Evolutionary conservation across 2,888 invertebrate genomes (phyloP).

Genomic region (Fissipunctia ypsillon): DNA sequence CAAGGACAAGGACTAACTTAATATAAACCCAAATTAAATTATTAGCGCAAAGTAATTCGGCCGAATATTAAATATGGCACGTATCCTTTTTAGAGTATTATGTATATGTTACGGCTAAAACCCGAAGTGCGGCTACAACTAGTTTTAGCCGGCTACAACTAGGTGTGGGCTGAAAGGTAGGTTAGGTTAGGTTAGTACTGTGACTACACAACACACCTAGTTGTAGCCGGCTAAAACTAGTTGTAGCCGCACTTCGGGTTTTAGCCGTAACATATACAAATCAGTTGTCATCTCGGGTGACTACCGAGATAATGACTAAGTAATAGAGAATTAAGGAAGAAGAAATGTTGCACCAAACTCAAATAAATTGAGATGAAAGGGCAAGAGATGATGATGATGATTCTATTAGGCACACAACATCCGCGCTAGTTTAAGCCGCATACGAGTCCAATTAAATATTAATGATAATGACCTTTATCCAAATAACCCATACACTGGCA

Average conservation of each 20-base stretch:
- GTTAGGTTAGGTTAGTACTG: too few species aligned
- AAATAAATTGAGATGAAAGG: neutral
- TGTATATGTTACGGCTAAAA: too few species aligned
- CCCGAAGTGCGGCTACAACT: too few species aligned
- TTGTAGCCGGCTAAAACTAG: too few species aligned
- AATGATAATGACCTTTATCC: conserved; percentile 60
- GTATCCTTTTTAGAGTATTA: too few species aligned
- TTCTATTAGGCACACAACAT: neutral
- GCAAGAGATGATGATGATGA: neutral
- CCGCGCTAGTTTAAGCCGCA: neutral
- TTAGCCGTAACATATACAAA: too few species aligned
- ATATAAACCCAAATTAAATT: neutral
- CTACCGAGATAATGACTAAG: neutral
- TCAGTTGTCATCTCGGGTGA: neutral
- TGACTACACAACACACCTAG: too few species aligned
- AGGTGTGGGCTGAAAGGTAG: too few species aligned
- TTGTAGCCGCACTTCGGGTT: too few species aligned
- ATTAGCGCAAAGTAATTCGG: neutral
- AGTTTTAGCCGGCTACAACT: too few species aligned
- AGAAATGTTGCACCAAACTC: neutral
- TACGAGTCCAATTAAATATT: conserved; percentile 33
- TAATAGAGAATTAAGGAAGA: neutral
- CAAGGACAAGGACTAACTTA: neutral
- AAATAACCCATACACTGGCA: conserved; percentile 22
- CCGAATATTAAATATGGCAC: conserved; percentile 17